Evolutionary conservation across 2,113 vertebrate genomes (phyloP), one percentile per base, ranked within the genome.

Genomic region (Diphyllodes magnificus): DNA sequence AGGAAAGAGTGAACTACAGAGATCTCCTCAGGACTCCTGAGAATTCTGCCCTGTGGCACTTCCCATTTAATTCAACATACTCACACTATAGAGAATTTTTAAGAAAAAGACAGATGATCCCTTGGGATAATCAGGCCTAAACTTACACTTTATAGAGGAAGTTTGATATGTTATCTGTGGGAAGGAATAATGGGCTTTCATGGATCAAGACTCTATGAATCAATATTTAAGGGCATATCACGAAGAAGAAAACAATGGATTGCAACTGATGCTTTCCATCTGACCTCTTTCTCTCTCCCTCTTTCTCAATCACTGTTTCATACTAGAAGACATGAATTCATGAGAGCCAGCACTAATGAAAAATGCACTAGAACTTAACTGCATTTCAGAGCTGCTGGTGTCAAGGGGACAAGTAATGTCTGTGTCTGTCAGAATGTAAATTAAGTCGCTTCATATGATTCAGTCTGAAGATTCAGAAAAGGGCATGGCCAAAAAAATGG

Each of bases 281-380:
- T 86, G 75, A 83, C 79, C 75, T 85, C 78, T 17, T 88, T 90
- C 66, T 80, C 65, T 35, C 28, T 61, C 64, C 24, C 35, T 73
- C 60, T 65, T 45, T 75, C 56, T 91, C 82, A 85, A 65, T 92
- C 87, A 87, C 27, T 85, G 40, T 51, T 91, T 92, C 35, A 40
- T 57, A 87, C 54, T 25, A 39, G 79, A 92, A 20, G 66, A 86
- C 39, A 91, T 22, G 64, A 91, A 90, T 88, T 91, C 72, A 69
- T 54, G 30, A 77, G 17, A 93, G 75, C 27, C 63, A 85, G 47
- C 13, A 51, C 47, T 95, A 91, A 95, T 94, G 47, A 95, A 95
- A 96, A 97, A 96, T 95, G 87, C 82, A 90, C 84, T 73, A 94
- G 63, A 95, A 88, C 50, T 91, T 82, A 77, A 90, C 78, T 82